phyloP scores from a whole-genome alignment of 1,140 invertebrate species.

The Cepaea nemoralis region DNA sequence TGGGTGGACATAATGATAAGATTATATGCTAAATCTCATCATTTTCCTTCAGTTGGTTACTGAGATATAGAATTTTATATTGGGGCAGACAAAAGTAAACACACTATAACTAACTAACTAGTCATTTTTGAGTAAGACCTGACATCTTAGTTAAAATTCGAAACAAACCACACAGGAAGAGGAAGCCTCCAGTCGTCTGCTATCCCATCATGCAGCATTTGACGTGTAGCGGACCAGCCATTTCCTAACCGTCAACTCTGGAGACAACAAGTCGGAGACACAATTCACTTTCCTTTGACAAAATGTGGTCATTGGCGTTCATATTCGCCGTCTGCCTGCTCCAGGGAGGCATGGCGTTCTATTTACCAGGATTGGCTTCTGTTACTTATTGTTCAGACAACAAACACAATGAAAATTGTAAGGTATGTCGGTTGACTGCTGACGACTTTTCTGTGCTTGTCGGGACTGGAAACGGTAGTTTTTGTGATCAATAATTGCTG shows the following conservation, averaged over 20 bases:
- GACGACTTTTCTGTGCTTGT: too few relatives aligned
- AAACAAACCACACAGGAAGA: too few relatives aligned
- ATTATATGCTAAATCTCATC: too few relatives aligned
- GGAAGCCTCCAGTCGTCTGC: too few relatives aligned
- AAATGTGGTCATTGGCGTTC: conserved; percentile 9
- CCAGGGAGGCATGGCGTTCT: conserved; percentile 76
- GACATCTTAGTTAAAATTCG: too few relatives aligned
- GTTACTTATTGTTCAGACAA: conserved; percentile 89
- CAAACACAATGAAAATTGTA: conserved; percentile 77
- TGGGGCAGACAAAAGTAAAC: too few relatives aligned
- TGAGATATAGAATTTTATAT: too few relatives aligned
- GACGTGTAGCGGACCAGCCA: conserved; percentile 32
- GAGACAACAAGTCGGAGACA: background rate
- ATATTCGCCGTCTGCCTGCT: conserved; percentile 9
- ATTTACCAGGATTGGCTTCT: conserved; percentile 93
- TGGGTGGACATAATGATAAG: too few relatives aligned
- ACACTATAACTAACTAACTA: too few relatives aligned
- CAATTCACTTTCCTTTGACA: background rate
- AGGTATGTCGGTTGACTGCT: conserved; percentile 79
- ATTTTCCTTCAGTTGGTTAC: too few relatives aligned
- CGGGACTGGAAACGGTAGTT: background rate
- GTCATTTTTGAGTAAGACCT: too few relatives aligned
- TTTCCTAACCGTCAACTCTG: background rate
- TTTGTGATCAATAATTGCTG: background rate
- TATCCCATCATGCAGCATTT: conserved; percentile 35